Evolutionary conservation across 2,888 invertebrate species (phyloP).

Genomic region (Nemotelus nigrinus): DNA sequence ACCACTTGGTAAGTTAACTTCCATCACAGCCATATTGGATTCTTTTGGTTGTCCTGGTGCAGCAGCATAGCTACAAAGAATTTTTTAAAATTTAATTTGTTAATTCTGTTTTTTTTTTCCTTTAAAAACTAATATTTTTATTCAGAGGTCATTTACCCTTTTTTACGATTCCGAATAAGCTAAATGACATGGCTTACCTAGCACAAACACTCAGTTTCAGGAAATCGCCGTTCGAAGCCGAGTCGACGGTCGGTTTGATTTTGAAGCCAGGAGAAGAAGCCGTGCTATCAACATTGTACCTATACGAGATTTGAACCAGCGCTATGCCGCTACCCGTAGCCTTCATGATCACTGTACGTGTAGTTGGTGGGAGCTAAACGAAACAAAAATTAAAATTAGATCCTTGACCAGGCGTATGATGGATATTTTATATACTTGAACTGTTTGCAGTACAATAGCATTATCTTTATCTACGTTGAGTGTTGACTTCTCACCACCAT

Average conservation of each 20-base stretch:
- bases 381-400: not conserved
- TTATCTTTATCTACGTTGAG: slow-evolving; percentile 78
- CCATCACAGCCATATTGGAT: slow-evolving; percentile 88
- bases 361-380: slow-evolving; percentile 53
- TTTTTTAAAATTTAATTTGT: not conserved
- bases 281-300: slow-evolving; percentile 83
- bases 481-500: slow-evolving; percentile 44
- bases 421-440: slow-evolving; percentile 67
- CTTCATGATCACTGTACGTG: slow-evolving; percentile 72
- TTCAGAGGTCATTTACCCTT: not conserved
- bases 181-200: slow-evolving; percentile 66
- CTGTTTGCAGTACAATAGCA: slow-evolving; percentile 79
- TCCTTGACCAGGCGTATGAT: not conserved
- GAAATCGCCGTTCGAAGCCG: slow-evolving; percentile 82
- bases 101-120: not conserved
- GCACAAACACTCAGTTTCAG: slow-evolving; percentile 87
- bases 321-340: slow-evolving; percentile 83
- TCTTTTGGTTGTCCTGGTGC: slow-evolving; percentile 64
- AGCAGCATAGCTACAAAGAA: slow-evolving; percentile 57
- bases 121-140: not conserved
- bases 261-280: slow-evolving; percentile 88
- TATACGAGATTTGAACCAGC: slow-evolving; percentile 76
- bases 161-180: not conserved
- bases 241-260: slow-evolving; percentile 86
- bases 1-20: slow-evolving; percentile 89